Evolutionary conservation across 2,113 vertebrate genomes (phyloP).

Genomic region (Catharus fuscescens): DNA sequence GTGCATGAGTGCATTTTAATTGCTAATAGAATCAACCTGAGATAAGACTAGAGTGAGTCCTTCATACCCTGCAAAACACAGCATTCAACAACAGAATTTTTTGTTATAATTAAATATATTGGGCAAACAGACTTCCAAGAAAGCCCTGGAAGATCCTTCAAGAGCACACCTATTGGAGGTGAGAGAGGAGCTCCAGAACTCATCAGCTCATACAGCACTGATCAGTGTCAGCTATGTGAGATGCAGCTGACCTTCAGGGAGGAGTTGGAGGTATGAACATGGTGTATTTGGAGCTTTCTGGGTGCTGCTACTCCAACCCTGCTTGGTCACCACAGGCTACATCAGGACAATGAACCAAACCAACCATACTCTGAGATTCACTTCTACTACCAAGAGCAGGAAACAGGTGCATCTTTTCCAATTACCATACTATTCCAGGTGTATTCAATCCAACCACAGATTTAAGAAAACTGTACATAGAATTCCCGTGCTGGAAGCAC

Average conservation of each 20-base stretch:
- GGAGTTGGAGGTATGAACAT: background rate
- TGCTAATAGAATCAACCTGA: background rate
- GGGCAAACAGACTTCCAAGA: background rate
- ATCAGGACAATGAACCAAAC: background rate
- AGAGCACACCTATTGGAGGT: fast-evolving
- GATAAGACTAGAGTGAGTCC: background rate
- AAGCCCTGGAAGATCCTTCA: background rate
- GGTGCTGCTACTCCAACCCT: background rate
- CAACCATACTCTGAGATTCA: too few species aligned
- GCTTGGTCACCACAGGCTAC: background rate
- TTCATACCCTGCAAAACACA: background rate
- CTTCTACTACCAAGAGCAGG: background rate
- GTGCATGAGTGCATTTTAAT: background rate
- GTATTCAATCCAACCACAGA: background rate
- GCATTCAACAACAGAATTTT: background rate
- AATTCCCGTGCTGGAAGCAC: background rate
- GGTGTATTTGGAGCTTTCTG: background rate
- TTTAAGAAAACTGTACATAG: background rate
- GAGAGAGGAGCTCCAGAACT: background rate
- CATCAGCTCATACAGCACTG: background rate
- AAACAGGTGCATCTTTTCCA: background rate
- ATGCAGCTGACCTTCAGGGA: background rate
- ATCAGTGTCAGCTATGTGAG: background rate
- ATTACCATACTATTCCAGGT: too few species aligned
- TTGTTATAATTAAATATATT: background rate